These are phyloP conservation scores for Kryptolebias marmoratus DNA, from an alignment of 2,113 vertebrate species.

Conservation along the genomic window DNA sequence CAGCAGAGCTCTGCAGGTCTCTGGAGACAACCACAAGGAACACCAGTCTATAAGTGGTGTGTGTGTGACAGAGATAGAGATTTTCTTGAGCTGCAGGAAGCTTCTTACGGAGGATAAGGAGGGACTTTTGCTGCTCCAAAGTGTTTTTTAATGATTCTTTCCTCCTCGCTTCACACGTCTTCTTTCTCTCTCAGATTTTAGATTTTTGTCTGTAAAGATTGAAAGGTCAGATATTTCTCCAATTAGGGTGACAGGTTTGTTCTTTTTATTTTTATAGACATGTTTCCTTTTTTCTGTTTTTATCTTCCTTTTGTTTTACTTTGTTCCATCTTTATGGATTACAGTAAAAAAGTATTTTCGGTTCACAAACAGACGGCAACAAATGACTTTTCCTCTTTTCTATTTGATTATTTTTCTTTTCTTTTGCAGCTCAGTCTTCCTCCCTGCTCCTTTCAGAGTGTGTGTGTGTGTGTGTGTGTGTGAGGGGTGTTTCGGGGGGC, in stretches of 20 bases:
- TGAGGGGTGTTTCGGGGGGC: conserved; percentile 41
- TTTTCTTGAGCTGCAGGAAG: conserved; percentile 47
- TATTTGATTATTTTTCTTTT: background rate
- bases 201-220: background rate
- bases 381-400: conserved; percentile 35
- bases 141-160: conserved; percentile 37
- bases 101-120: conserved; percentile 55
- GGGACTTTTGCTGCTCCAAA: conserved; percentile 56
- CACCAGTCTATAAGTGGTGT: conserved; percentile 47
- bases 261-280: background rate
- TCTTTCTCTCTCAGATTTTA: background rate
- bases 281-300: background rate
- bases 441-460: conserved; percentile 17
- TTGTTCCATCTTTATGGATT: background rate
- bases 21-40: conserved; percentile 43
- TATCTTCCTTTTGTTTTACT: background rate
- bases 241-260: background rate
- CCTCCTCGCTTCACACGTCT: background rate
- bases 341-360: background rate
- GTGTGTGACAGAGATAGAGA: conserved; percentile 24
- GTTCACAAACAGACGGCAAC: conserved; percentile 6
- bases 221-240: conserved; percentile 1
- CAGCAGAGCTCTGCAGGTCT: conserved; percentile 39
- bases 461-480: no score
- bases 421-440: background rate